Percentiles rank a stretch among this genome's conserved stretches.
Conservation (phyloP, 2,888 invertebrate genomes). For the Brachypterus glaber region DNA sequence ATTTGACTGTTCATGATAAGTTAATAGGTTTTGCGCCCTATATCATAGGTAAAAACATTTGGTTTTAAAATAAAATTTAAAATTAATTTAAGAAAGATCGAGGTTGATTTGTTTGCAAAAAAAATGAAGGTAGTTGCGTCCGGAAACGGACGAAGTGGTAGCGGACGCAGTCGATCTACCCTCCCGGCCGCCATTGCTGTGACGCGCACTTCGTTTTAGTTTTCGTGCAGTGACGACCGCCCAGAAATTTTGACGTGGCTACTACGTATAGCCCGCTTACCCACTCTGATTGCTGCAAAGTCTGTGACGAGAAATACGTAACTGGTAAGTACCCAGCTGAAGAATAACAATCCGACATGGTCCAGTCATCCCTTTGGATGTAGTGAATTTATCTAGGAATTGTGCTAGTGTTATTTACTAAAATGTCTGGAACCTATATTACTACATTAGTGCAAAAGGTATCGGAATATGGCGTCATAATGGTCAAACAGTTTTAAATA, state of each 20-base stretch:
- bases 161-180: no score
- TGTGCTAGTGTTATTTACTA: constrained; percentile 41
- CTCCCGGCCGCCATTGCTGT: constrained; percentile 66
- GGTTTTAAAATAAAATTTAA: no score
- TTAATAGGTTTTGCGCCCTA: no score
- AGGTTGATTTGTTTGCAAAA: no score
- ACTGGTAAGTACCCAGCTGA: constrained; percentile 71
- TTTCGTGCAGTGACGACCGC: constrained; percentile 74
- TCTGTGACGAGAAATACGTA: constrained; percentile 93
- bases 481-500: constrained; percentile 38
- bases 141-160: no score
- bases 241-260: constrained; percentile 84
- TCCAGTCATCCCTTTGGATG: constrained; percentile 35
- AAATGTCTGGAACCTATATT: constrained; percentile 34
- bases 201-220: constrained; percentile 68
- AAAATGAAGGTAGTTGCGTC: no score
- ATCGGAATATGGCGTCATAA: constrained; percentile 45
- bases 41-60: no score
- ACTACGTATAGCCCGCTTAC: constrained; percentile 88
- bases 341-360: constrained; percentile 51
- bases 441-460: constrained; percentile 37
- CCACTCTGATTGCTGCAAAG: constrained; percentile 90
- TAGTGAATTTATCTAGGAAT: constrained; percentile 23
- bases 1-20: no score
- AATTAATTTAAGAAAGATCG: no score